Percentiles rank a stretch among this genome's conserved stretches.
Evolutionary conservation across 2,797 vertebrate species (phyloP).

Genomic region (Sebastes minor): DNA sequence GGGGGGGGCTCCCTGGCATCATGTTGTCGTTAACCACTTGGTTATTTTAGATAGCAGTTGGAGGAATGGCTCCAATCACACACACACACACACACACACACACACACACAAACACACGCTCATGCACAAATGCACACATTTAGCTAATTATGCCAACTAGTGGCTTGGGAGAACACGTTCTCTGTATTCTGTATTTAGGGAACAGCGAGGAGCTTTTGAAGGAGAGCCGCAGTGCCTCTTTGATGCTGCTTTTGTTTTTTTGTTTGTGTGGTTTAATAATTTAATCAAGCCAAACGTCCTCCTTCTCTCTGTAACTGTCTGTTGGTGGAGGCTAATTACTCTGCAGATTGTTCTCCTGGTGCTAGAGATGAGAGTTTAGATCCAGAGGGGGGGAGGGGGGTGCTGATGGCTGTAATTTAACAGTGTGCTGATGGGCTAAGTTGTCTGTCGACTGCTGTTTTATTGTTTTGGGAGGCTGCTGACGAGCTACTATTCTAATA

Average conservation of each 20-base stretch:
- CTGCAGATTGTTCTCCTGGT: constrained; percentile 86
- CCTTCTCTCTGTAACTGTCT: constrained; percentile 81
- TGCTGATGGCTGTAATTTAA: constrained; percentile 80
- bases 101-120: constrained; percentile 50
- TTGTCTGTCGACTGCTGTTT: constrained; percentile 78
- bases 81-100: constrained; percentile 52
- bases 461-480: constrained; percentile 75
- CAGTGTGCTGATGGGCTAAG: constrained; percentile 78
- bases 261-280: constrained; percentile 85
- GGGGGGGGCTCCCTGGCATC: constrained; percentile 58
- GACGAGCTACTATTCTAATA: constrained; percentile 72
- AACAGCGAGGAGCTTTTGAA: constrained; percentile 82
- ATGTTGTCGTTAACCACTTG: constrained; percentile 77
- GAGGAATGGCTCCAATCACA: constrained; percentile 72
- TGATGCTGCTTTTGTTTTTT: constrained; percentile 81
- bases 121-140: constrained; percentile 69
- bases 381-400: constrained; percentile 63
- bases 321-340: constrained; percentile 85
- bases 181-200: constrained; percentile 83
- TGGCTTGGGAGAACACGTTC: constrained; percentile 79
- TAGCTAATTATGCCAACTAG: constrained; percentile 83
- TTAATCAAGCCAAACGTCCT: constrained; percentile 83
- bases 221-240: constrained; percentile 77
- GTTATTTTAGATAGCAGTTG: constrained; percentile 78
- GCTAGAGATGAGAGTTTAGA: constrained; percentile 83